Evolutionary conservation across 2,797 vertebrate genomes (phyloP), one percentile per base, ranked within the genome.

Genomic region (Lepilemur septentrionalis): DNA sequence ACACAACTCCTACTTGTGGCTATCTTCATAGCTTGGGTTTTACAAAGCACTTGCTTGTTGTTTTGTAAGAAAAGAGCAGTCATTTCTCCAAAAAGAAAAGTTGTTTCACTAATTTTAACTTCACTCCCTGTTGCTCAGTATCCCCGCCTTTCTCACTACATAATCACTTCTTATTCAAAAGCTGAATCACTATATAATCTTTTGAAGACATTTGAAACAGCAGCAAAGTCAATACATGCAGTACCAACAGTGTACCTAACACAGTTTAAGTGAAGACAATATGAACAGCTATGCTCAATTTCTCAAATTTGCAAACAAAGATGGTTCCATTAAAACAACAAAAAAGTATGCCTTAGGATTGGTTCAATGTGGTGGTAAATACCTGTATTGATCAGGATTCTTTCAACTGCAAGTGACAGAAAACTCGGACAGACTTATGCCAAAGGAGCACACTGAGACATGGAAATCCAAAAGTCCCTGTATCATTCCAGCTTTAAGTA

Each of bases 171-270:
- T 61, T 50, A 80, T 80, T 38, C 7, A 14, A 89, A 72, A 38
- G 65, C 59, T 81, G 70, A 90, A 50, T 91, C 93, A 91, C 17
- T 17, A 15, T 20, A 15, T 18, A 75, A 88, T 91, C 76, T 76
- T 95, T n/a, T 23, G 55, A 91, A 93, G 46, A 63, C n/a, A n/a
- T 91, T 80, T 94, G n/a, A 73, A 92, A 87, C 15, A 79, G 50
- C 78, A 61, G 35, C 22, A 25, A 76, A 76, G 76, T 41, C 43
- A 23, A 85, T 7, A 61, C 13, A 0, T 2, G 4, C 41, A 14
- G 18, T 22, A 67, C 76, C 43, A 67, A 83, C 28, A 50, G 17
- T 5, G 30, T 28, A 35, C 9, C 83, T 43, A 18, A 20, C 65
- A 89, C 46, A 55, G 48, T 0, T 25, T 28, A 48, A 17, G 11